Conservation (phyloP, 2,113 vertebrate genomes). For the Syngnathus floridae region DNA sequence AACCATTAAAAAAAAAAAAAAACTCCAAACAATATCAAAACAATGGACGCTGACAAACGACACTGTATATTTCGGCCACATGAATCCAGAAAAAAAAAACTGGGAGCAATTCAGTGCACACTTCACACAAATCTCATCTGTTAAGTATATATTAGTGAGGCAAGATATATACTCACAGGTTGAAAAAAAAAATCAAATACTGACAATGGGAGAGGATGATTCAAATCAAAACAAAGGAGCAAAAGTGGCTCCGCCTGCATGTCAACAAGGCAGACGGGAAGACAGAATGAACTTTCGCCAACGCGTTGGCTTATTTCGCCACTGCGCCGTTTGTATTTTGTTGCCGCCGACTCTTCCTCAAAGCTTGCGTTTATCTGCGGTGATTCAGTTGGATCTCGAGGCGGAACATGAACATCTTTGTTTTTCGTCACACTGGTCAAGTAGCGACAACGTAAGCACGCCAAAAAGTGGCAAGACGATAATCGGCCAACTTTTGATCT, state of each 20-base stretch:
- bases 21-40: constrained; percentile 62
- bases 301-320: constrained; percentile 17
- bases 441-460: background rate
- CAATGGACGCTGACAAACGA: constrained; percentile 73
- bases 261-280: constrained; percentile 35
- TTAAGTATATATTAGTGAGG: constrained; percentile 75
- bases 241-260: constrained; percentile 36
- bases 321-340: too few species aligned
- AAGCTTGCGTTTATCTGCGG: background rate
- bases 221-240: constrained; percentile 6
- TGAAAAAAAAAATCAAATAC: constrained; percentile 54
- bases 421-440: background rate
- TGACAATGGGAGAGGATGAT: constrained; percentile 47
- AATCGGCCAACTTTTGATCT: constrained; percentile 25
- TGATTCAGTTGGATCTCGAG: background rate
- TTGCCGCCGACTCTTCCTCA: background rate
- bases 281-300: constrained; percentile 73
- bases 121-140: constrained; percentile 71
- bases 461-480: too few species aligned
- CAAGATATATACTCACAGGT: constrained; percentile 71
- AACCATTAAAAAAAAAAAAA: constrained; percentile 69
- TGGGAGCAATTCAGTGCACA: constrained; percentile 77
- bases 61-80: constrained; percentile 78
- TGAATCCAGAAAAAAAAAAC: constrained; percentile 68
- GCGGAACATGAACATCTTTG: background rate